Conservation (phyloP, 2,888 invertebrate species). For the Malthinus seriepunctatus region DNA sequence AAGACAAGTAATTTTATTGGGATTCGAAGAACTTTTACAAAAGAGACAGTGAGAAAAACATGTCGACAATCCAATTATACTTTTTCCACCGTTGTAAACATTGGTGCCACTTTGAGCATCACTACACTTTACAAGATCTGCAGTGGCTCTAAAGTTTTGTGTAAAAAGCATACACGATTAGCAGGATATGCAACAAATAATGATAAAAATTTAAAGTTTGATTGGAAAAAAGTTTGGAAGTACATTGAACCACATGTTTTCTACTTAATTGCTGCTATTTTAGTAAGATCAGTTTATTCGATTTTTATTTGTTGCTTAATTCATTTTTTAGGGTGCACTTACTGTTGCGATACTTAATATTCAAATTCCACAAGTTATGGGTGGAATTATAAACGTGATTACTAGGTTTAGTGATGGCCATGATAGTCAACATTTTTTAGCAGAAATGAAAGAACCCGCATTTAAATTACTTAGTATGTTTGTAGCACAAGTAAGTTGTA, state of each 20-base stretch:
- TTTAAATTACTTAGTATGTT: constrained; percentile 70
- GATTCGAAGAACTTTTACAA: constrained; percentile 18
- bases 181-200: constrained; percentile 41
- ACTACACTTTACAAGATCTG: constrained; percentile 13
- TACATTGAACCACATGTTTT: constrained; percentile 78
- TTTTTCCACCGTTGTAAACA: constrained; percentile 29
- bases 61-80: constrained; percentile 13
- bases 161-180: constrained; percentile 47
- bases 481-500: constrained; percentile 67
- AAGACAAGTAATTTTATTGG: constrained; percentile 6
- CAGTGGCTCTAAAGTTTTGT: constrained; percentile 2
- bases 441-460: constrained; percentile 69
- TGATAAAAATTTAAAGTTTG: constrained; percentile 67
- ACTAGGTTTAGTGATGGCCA: constrained; percentile 60
- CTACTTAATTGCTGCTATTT: constrained; percentile 76
- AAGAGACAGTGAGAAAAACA: constrained; percentile 12
- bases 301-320: constrained; percentile 6
- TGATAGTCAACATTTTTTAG: constrained; percentile 59
- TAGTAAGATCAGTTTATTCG: constrained; percentile 67
- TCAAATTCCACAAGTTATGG: constrained; percentile 83
- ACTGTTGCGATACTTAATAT: constrained; percentile 87
- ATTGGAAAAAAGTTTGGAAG: constrained; percentile 74
- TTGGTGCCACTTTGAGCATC: constrained; percentile 23
- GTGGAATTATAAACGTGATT: constrained; percentile 79
- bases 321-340: constrained; percentile 75